Conservation (phyloP, 2,888 invertebrate species). For the Drosophila dives region DNA sequence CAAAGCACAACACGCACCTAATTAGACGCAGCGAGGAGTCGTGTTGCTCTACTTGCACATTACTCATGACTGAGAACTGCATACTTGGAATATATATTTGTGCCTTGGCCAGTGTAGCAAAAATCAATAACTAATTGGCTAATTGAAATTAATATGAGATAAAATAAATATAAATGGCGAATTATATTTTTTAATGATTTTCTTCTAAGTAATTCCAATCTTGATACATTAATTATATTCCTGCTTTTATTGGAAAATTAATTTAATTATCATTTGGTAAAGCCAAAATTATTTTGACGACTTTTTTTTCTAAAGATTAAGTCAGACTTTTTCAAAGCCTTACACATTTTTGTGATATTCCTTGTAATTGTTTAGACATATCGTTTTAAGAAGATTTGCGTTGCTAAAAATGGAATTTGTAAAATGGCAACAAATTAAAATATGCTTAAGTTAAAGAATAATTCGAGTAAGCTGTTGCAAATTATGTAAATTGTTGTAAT, state of each 20-base stretch:
- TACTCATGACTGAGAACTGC: constrained; percentile 33
- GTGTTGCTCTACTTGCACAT: constrained; percentile 14
- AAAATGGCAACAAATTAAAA: not conserved
- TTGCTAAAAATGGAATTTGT: not conserved
- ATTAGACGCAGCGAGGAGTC: constrained; percentile 24
- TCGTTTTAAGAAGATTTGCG: not conserved
- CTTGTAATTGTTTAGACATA: not conserved
- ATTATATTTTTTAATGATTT: no score
- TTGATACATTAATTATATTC: not conserved
- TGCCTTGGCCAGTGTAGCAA: no score
- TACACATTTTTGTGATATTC: not conserved
- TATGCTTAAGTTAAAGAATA: not conserved
- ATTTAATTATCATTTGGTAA: not conserved
- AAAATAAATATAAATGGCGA: no score
- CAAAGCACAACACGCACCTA: constrained; percentile 19
- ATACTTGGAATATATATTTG: not conserved
- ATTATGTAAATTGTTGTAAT: constrained; percentile 18
- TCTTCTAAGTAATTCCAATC: not conserved
- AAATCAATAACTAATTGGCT: constrained; percentile 37
- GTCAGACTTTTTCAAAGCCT: not conserved
- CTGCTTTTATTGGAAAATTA: not conserved
- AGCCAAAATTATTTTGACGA: not conserved
- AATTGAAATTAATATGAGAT: constrained; percentile 1
- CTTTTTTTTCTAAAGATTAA: not conserved
- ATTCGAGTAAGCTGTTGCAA: not conserved